Evolutionary conservation across 1,140 invertebrate genomes (phyloP).

Genomic region (Tribolium castaneum): DNA sequence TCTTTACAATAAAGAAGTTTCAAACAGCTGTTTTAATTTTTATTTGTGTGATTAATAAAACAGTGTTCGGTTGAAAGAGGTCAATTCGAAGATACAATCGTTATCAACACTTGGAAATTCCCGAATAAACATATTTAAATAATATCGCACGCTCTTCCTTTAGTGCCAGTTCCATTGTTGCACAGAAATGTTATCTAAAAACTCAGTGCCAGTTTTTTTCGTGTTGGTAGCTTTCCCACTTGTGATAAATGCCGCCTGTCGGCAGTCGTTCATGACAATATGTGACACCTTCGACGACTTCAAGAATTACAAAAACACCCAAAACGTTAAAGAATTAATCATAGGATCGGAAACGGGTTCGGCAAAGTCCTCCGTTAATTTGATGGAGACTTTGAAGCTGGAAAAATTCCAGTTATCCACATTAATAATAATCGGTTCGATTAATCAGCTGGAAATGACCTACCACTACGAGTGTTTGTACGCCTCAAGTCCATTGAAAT

Average conservation of each 20-base stretch:
- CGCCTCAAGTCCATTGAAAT: neutral
- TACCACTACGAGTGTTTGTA: neutral
- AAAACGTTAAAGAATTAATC: neutral
- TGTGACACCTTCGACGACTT: conserved; percentile 11
- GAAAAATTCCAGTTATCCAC: neutral
- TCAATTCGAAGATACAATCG: too few relatives aligned
- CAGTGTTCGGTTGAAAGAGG: too few relatives aligned
- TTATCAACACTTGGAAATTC: too few relatives aligned
- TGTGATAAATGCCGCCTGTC: neutral
- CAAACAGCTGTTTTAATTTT: too few relatives aligned
- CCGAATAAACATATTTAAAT: too few relatives aligned
- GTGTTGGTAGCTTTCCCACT: neutral
- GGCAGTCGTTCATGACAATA: conserved; percentile 11
- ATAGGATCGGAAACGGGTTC: neutral
- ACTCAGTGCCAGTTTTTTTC: neutral
- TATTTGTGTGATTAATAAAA: too few relatives aligned
- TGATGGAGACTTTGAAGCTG: neutral
- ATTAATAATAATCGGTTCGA: neutral
- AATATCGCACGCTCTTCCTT: neutral
- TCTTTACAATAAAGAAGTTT: too few relatives aligned
- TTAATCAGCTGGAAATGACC: neutral
- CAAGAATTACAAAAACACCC: neutral
- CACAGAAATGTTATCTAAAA: neutral
- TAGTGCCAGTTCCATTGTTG: neutral
- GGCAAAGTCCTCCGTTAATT: neutral